phyloP scores from a whole-genome alignment of 2,888 invertebrate species.

The Cyclophora albipunctata region DNA sequence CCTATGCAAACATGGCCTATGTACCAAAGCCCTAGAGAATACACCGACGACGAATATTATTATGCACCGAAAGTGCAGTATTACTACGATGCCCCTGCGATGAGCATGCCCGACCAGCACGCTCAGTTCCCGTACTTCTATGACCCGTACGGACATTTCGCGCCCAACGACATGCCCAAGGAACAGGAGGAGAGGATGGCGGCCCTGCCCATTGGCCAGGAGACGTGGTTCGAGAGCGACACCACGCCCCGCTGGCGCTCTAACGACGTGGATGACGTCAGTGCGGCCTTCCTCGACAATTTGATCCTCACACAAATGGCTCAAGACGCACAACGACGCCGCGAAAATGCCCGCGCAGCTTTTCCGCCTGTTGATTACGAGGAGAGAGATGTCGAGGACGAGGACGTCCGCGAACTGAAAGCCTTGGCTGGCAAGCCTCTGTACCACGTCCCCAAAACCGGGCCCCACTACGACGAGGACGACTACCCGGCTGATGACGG shows the following conservation, averaged over 20 bases:
- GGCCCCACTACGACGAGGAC: slow-evolving; percentile 58
- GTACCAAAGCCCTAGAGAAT: slow-evolving; percentile 70
- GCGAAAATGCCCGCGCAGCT: slow-evolving; percentile 63
- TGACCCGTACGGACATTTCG: slow-evolving; percentile 66
- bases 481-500: slow-evolving; percentile 67
- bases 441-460: slow-evolving; percentile 67
- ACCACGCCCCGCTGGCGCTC: slow-evolving; percentile 56
- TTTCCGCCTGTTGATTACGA: slow-evolving; percentile 59
- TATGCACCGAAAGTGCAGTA: slow-evolving; percentile 71
- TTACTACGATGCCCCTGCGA: slow-evolving; percentile 56
- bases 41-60: slow-evolving; percentile 73
- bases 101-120: slow-evolving; percentile 54
- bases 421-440: slow-evolving; percentile 73
- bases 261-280: slow-evolving; percentile 68
- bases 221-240: slow-evolving; percentile 79
- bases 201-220: slow-evolving; percentile 79
- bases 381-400: slow-evolving; percentile 73
- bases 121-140: slow-evolving; percentile 62
- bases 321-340: slow-evolving; percentile 71
- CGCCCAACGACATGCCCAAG: slow-evolving; percentile 74
- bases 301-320: slow-evolving; percentile 80
- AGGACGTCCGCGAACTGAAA: slow-evolving; percentile 79
- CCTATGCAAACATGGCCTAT: slow-evolving; percentile 63
- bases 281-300: slow-evolving; percentile 80
- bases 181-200: slow-evolving; percentile 78